A percentile compares a stretch with the other conserved stretches of the same genome.
Conservation (phyloP, 2,888 invertebrate species). For the Entomobrya proxima region DNA sequence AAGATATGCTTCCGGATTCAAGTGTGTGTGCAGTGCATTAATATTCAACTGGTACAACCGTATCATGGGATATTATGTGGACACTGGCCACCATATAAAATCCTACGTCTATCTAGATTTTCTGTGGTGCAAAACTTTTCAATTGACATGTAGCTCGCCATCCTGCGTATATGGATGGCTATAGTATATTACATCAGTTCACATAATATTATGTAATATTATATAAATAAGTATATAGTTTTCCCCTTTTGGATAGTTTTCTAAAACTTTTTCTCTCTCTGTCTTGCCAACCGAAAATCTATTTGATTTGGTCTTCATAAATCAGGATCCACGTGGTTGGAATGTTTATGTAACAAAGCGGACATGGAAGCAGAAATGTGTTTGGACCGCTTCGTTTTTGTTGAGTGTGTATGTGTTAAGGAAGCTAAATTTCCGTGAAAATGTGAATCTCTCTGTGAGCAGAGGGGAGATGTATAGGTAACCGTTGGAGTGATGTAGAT, state of each 20-base stretch:
- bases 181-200: not conserved
- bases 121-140: not conserved
- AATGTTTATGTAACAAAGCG: slow-evolving; percentile 53
- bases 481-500: not conserved
- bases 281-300: slow-evolving; percentile 38
- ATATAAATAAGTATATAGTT: not conserved
- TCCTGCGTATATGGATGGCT: not conserved
- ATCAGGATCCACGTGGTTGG: slow-evolving; percentile 67
- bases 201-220: not conserved
- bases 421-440: slow-evolving; percentile 43
- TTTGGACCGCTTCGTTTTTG: not conserved
- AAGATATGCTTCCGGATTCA: slow-evolving; percentile 14
- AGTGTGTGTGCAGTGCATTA: slow-evolving; percentile 2
- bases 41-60: slow-evolving; percentile 41
- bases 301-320: slow-evolving; percentile 66
- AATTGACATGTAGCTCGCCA: not conserved
- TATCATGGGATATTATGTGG: slow-evolving; percentile 21
- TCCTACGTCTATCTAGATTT: not conserved
- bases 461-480: not conserved
- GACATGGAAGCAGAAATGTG: slow-evolving; percentile 10
- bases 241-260: not conserved
- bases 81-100: not conserved
- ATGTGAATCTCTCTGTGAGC: not conserved
- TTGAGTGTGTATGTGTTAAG: slow-evolving; percentile 7
- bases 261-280: not conserved